Base-by-base conservation (phyloP, 2,888 invertebrate genomes). In the Idaea biselata region DNA sequence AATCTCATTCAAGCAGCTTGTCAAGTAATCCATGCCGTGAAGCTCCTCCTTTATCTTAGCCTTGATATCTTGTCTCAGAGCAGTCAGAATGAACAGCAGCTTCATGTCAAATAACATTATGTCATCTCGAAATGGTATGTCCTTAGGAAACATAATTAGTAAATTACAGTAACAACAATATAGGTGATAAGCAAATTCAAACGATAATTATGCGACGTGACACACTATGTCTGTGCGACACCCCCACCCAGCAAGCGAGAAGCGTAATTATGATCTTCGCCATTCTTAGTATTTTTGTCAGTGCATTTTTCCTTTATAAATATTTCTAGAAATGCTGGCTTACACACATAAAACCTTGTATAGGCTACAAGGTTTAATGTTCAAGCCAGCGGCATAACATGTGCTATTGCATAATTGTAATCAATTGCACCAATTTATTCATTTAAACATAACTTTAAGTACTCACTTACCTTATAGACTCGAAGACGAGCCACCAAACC, bases 81-180 rank as follows among this genome's bases (percentile, higher is more conserved):
- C 98, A 18, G 98, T 98, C 61, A 98, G 92, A 60, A 99, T 93
- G 86, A 99, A 99, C 61, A 99, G 85, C 62, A 98, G 91, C 84
- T 97, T 96, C 94, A 97, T 95, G 79, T 98, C 97, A 89, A 96
- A 98, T 72, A 96, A 94, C 93, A 96, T 96, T 17, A 98, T 93
- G 63, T 96, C 95, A 78, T 95, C 93, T 54, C 95, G 94, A 61
- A 95, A 90, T 53, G 93, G 91, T 64, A 94, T 93, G 68, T 95
- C 94, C 78, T 92, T 94, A 14, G 44, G 11, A 44, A 44, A 14
- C 8, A 44, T 8, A 44, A 44, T 44, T 14, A 32, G 6, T 8
- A 44, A 14, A 44, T 8, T 44, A 25, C 5, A 25, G 25, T 5
- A 25, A 3, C 5, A 25, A 25, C 25, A 25, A 25, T 25, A 25